phyloP scores from a whole-genome alignment of 2,888 invertebrate genomes.

The Plebejus melissa region DNA sequence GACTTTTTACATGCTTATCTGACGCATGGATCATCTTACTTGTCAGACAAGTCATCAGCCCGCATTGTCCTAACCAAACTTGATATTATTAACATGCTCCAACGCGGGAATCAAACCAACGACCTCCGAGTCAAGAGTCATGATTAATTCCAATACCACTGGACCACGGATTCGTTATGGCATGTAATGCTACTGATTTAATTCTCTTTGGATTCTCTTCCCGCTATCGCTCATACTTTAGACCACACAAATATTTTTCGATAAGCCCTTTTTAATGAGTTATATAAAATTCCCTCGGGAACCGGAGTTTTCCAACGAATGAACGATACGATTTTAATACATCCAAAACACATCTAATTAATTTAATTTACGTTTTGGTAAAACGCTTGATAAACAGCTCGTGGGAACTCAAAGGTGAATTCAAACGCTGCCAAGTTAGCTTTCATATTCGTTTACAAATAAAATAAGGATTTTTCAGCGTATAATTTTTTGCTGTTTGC shows the following conservation, averaged over 20 bases:
- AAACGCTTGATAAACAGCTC: neutral
- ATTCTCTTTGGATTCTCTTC: too few relatives aligned
- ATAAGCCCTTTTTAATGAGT: conserved; percentile 25
- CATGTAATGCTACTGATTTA: too few relatives aligned
- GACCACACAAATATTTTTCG: conserved; percentile 4
- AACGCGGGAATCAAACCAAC: too few relatives aligned
- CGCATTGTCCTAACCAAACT: too few relatives aligned
- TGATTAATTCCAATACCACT: too few relatives aligned
- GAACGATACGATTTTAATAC: conserved; percentile 2
- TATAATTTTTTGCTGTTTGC: neutral
- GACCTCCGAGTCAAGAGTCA: too few relatives aligned
- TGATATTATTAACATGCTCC: too few relatives aligned
- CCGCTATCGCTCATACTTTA: neutral
- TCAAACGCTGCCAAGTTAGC: neutral
- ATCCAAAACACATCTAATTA: neutral
- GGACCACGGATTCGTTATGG: too few relatives aligned
- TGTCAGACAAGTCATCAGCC: too few relatives aligned
- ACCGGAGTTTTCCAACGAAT: neutral
- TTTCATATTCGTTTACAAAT: neutral
- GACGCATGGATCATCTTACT: too few relatives aligned
- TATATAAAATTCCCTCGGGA: neutral
- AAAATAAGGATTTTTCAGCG: neutral
- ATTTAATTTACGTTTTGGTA: neutral
- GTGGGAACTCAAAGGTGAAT: neutral
- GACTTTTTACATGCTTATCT: too few relatives aligned